phyloP scores from a whole-genome alignment of 2,888 invertebrate genomes.

The Chrysodeixis includens region DNA sequence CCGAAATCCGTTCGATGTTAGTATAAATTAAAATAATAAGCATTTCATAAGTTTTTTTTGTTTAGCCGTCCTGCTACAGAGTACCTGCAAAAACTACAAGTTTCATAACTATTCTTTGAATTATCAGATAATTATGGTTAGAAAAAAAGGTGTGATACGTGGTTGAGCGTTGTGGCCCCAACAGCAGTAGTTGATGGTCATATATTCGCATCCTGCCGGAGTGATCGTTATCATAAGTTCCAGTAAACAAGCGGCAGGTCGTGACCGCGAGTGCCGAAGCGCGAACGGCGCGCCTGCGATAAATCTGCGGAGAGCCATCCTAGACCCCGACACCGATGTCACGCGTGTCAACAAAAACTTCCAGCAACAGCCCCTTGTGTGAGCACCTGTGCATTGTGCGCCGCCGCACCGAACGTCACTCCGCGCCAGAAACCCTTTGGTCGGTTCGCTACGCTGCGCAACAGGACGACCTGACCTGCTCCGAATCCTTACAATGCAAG shows the following conservation, averaged over 20 bases:
- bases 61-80: too few relatives aligned
- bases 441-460: conserved; percentile 61
- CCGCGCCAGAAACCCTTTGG: conserved; percentile 64
- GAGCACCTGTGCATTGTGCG: conserved; percentile 61
- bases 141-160: neutral
- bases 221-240: conserved; percentile 27
- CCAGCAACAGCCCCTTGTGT: neutral
- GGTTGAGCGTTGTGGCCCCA: neutral
- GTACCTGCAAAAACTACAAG: too few relatives aligned
- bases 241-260: conserved; percentile 23
- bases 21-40: too few relatives aligned
- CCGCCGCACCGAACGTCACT: conserved; percentile 68
- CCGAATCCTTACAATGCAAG: conserved; percentile 34
- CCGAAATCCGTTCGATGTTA: too few relatives aligned
- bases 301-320: conserved; percentile 37
- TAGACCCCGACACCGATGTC: neutral
- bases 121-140: too few relatives aligned
- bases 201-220: conserved; percentile 15
- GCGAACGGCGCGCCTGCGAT: conserved; percentile 31
- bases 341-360: conserved; percentile 27
- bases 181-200: neutral
- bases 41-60: too few relatives aligned
- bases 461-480: conserved; percentile 29
- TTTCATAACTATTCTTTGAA: too few relatives aligned
- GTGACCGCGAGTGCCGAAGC: conserved; percentile 11